Evolutionary conservation across 1,140 invertebrate genomes (phyloP), one percentile per base, ranked within the genome.

Genomic region (Triops cancriformis): DNA sequence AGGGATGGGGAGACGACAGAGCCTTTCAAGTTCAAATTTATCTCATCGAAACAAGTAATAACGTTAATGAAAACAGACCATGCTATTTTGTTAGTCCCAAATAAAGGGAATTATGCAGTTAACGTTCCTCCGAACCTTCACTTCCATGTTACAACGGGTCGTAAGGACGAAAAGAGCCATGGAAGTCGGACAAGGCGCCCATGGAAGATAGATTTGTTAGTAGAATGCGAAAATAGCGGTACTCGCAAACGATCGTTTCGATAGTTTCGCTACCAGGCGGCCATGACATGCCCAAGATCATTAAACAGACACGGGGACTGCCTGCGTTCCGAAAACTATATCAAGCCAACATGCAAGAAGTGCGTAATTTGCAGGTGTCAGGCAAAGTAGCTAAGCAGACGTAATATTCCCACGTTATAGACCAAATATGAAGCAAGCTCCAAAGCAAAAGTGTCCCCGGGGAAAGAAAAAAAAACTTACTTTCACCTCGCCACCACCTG

Each of bases 401-500:
- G 51, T 23, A 64, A 18, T 6, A 64, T 64, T 64, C 51, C 14
- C 51, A 23, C 51, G 31, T 37, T 4, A 37, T 64, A 64, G 51
- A n/a, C 51, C 14, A 64, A 18, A 6, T 14, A 23, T 73, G 42
- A 31, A 43, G 37, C 80, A 72, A 75, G 41, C 42, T 26, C n/a
- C 37, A 41, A 73, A 76, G n/a, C 37, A 80, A 51, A 72, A 42
- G 14, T 76, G 79, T 10, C 18, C 51, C 23, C 23, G 4, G 3
- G 43, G n/a, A 74, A 27, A 12, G n/a, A 45, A 26, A 12, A 2
- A 31, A 28, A 31, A 73, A 73, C 80, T 87, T 90, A 98, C 95
- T 91, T 96, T 95, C 41, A 96, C 88, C 79, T 90, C 89, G 73
- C 96, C 96, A 79, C 96, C 96, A 77, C 95, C 94, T 37, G 95